These are phyloP conservation scores for Xylota segnis DNA, from an alignment of 2,888 invertebrate species.

Conservation along the genomic window DNA sequence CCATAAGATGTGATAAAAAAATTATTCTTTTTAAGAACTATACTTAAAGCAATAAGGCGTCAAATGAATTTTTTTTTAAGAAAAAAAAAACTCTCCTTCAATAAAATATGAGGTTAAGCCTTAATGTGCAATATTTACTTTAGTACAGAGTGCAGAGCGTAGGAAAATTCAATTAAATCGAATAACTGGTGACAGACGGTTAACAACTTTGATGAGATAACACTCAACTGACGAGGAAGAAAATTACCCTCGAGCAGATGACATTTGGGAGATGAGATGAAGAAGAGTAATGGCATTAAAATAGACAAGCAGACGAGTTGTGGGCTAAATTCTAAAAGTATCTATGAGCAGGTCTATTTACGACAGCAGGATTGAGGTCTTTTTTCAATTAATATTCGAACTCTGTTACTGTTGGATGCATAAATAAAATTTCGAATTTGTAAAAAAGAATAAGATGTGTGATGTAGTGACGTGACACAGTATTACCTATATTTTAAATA, in stretches of 20 bases:
- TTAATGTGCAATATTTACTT: constrained; percentile 4
- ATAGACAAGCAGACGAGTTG: too few relatives aligned
- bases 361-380: too few relatives aligned
- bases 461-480: too few relatives aligned
- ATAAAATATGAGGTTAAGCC: neutral
- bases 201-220: neutral
- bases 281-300: too few relatives aligned
- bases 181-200: neutral
- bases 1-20: constrained; percentile 8
- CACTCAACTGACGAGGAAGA: neutral
- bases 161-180: constrained; percentile 11
- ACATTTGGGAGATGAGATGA: too few relatives aligned
- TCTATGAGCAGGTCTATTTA: too few relatives aligned
- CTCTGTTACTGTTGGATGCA: too few relatives aligned
- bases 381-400: too few relatives aligned
- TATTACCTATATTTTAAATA: too few relatives aligned
- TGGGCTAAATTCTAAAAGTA: too few relatives aligned
- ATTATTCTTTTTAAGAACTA: constrained; percentile 7
- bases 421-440: too few relatives aligned
- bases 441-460: too few relatives aligned
- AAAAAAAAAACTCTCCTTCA: neutral
- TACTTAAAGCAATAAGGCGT: neutral
- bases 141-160: neutral
- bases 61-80: constrained; percentile 1
- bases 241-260: neutral